phyloP scores from a whole-genome alignment of 2,888 invertebrate genomes.

The Therioaphis trifolii region DNA sequence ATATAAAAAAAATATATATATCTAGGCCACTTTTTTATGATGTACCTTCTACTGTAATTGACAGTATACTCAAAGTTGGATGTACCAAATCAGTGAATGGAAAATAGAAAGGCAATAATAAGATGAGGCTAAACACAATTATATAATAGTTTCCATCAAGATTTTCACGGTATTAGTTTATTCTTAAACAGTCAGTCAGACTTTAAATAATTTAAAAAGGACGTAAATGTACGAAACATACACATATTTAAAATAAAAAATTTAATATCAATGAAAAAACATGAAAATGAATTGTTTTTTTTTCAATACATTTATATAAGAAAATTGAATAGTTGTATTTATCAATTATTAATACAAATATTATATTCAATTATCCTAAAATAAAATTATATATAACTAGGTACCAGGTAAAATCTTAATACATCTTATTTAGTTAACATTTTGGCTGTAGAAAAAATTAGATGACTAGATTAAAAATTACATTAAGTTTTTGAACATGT shows the following conservation, averaged over 20 bases:
- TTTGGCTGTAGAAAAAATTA: too few species aligned
- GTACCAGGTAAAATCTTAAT: too few species aligned
- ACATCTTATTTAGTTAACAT: too few species aligned
- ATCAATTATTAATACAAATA: too few species aligned
- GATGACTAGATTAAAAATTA: too few species aligned
- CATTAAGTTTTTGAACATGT: too few species aligned
- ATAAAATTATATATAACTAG: too few species aligned
- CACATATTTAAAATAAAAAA: background rate
- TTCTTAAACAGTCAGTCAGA: slow-evolving; percentile 11
- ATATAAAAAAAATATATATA: slow-evolving; percentile 36
- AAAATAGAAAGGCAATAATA: slow-evolving; percentile 59
- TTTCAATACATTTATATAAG: background rate
- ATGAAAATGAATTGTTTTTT: background rate
- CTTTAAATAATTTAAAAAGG: slow-evolving; percentile 5
- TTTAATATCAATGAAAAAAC: background rate
- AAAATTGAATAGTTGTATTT: too few species aligned
- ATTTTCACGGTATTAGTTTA: slow-evolving; percentile 46
- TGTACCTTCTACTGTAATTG: slow-evolving; percentile 44
- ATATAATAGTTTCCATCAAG: slow-evolving; percentile 50
- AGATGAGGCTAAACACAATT: slow-evolving; percentile 59
- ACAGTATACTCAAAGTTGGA: slow-evolving; percentile 56
- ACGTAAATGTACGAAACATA: slow-evolving; percentile 5
- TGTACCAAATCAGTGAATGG: slow-evolving; percentile 63
- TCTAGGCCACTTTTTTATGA: slow-evolving; percentile 53
- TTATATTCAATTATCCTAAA: too few species aligned